These are phyloP conservation scores for Callochromis pleurospilus DNA, from an alignment of 2,113 vertebrate species.

Conservation along the genomic window DNA sequence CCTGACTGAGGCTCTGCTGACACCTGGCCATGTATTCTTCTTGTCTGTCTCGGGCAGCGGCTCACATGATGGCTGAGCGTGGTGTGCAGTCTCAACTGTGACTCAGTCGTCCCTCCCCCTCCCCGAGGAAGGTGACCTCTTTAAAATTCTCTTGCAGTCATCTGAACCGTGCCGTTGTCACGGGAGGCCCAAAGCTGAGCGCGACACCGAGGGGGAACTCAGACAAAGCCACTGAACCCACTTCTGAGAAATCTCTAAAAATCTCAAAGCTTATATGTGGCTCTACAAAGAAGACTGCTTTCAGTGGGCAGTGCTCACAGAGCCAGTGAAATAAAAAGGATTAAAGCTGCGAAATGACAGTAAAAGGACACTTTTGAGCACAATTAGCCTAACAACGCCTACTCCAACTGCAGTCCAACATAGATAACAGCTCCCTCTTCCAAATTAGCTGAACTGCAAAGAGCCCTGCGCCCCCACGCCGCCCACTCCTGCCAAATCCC, in stretches of 20 bases:
- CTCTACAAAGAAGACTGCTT: constrained; percentile 1
- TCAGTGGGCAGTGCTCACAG: constrained; percentile 3
- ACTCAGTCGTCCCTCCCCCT: constrained; percentile 42
- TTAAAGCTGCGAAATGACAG: constrained; percentile 40
- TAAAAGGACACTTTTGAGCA: constrained; percentile 39
- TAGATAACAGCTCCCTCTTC: constrained; percentile 38
- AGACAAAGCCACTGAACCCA: constrained; percentile 24
- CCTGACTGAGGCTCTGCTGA: constrained; percentile 7
- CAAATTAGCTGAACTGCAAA: constrained; percentile 34
- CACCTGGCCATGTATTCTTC: constrained; percentile 13
- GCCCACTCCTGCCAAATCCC: constrained; percentile 27
- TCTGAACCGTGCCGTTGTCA: constrained; percentile 30
- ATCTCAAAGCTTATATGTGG: neutral
- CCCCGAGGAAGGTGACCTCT: constrained; percentile 59
- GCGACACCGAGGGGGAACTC: neutral
- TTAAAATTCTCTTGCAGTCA: constrained; percentile 49
- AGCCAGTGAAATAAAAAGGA: constrained; percentile 13
- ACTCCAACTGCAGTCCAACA: constrained; percentile 22
- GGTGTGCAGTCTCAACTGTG: constrained; percentile 52
- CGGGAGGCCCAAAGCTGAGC: constrained; percentile 26
- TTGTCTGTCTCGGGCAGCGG: constrained; percentile 8
- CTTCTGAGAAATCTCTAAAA: constrained; percentile 30
- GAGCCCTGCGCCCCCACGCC: constrained; percentile 27
- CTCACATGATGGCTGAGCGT: constrained; percentile 28
- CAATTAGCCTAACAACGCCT: constrained; percentile 47